Conservation (phyloP, 2,888 invertebrate genomes). For the Conchocele bisecta region DNA sequence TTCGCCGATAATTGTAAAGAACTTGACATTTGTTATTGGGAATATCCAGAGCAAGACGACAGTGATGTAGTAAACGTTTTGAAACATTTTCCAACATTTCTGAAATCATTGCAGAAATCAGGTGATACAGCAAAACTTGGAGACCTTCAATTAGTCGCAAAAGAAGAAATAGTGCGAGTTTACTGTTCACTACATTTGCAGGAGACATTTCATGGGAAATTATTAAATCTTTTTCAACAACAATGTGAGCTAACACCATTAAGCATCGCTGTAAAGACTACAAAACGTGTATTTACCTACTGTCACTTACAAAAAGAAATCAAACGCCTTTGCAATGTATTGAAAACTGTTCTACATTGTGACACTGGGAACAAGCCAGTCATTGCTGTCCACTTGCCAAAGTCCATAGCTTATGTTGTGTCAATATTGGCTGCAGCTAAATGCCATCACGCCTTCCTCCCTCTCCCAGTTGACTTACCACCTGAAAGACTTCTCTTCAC, state of each 20-base stretch:
- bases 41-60: conserved; percentile 57
- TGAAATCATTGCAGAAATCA: no score
- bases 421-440: conserved; percentile 83
- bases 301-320: neutral
- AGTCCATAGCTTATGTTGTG: conserved; percentile 50
- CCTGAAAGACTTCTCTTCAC: conserved; percentile 58
- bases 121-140: no score
- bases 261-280: conserved; percentile 16
- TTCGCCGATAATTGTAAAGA: conserved; percentile 33
- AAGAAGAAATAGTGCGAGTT: no score
- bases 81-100: conserved; percentile 61
- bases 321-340: neutral
- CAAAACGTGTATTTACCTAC: conserved; percentile 4
- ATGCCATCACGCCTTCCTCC: conserved; percentile 61
- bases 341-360: neutral
- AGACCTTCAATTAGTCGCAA: no score
- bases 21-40: conserved; percentile 54
- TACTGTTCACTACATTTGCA: no score
- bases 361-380: conserved; percentile 15
- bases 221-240: neutral
- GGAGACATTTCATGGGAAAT: no score
- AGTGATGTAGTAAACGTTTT: conserved; percentile 57
- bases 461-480: conserved; percentile 63
- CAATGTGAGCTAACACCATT: neutral
- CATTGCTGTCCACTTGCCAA: conserved; percentile 51